Conservation (phyloP, 2,113 vertebrate genomes). For the Hystrix cristata region DNA sequence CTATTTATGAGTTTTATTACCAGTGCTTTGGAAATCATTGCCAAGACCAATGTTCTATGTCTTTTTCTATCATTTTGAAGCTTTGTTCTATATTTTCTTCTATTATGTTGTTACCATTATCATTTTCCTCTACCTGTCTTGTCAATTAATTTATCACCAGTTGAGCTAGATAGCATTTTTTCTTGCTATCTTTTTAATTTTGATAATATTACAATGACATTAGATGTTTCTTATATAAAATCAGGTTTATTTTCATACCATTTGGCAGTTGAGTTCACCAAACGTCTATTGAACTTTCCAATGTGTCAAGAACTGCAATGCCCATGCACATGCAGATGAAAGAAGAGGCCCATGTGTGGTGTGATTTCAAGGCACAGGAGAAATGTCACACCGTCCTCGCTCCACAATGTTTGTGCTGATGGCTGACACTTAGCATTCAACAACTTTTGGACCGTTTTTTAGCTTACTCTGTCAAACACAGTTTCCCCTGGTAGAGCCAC, state of each 20-base stretch:
- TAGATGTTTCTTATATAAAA: neutral
- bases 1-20: neutral
- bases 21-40: neutral
- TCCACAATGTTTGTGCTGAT: no score
- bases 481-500: neutral
- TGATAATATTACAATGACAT: neutral
- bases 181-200: neutral
- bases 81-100: neutral
- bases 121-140: neutral
- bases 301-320: neutral
- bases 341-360: neutral
- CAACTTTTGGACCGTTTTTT: neutral
- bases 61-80: neutral
- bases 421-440: neutral
- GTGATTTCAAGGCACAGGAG: neutral
- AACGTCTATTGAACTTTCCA: neutral
- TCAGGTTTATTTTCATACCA: slow-evolving; percentile 26
- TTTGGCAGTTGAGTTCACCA: neutral
- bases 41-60: neutral
- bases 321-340: rapidly evolving
- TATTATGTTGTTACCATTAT: no score
- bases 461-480: neutral
- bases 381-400: neutral
- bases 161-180: neutral
- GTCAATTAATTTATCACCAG: neutral